Evolutionary conservation across 2,113 vertebrate genomes (phyloP).

Genomic region (Centrocercus urophasianus): DNA sequence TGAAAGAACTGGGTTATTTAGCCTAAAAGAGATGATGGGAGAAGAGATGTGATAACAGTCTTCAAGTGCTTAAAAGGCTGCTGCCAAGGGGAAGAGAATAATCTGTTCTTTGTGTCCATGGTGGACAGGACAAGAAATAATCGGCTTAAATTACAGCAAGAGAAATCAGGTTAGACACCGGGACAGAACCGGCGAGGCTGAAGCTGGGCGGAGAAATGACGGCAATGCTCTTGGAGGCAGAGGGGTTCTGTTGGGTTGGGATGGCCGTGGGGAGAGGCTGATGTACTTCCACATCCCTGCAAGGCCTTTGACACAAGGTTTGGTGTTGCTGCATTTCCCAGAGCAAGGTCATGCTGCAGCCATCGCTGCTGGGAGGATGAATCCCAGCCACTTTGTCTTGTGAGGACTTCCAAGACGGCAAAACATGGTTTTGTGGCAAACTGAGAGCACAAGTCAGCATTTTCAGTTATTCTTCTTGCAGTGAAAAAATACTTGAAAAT

Average conservation of each 20-base stretch:
- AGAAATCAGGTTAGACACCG: conserved; percentile 56
- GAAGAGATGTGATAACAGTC: conserved; percentile 69
- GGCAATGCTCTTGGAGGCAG: not conserved
- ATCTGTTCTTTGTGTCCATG: conserved; percentile 64
- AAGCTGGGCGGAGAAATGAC: not conserved
- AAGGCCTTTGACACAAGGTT: not conserved
- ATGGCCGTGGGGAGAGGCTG: not conserved
- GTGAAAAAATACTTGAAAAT: conserved; percentile 21
- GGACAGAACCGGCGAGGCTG: not conserved
- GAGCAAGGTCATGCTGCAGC: not conserved
- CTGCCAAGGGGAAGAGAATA: conserved; percentile 63
- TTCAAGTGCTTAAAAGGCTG: conserved; percentile 66
- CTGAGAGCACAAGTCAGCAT: not conserved
- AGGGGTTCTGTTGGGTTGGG: not conserved
- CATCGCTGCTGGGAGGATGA: not conserved
- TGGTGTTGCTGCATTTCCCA: not conserved
- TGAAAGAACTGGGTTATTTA: conserved; percentile 75
- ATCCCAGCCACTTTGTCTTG: not conserved
- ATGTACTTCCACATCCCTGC: not conserved
- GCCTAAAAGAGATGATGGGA: conserved; percentile 71
- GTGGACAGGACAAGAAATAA: conserved; percentile 69
- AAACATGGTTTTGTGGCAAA: conserved; percentile 5
- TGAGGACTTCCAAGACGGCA: not conserved
- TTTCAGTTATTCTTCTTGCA: conserved; percentile 19
- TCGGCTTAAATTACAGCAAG: conserved; percentile 67